Percentiles rank a stretch among this genome's conserved stretches.
These are phyloP conservation scores for Drosophila austrosaltans DNA, from an alignment of 2,888 invertebrate species.

Conservation along the genomic window DNA sequence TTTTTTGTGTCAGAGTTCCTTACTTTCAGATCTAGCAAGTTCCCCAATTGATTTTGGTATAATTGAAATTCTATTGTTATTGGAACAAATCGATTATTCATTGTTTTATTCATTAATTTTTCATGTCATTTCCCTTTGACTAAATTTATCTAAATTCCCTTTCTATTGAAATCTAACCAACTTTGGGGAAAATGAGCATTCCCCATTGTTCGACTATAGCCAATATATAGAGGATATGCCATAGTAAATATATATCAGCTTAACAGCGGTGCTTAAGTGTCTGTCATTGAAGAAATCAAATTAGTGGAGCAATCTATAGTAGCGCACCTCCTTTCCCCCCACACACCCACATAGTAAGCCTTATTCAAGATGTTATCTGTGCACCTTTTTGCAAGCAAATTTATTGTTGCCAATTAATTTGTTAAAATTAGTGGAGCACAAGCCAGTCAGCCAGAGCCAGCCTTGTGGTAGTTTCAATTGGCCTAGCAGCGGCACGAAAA, in stretches of 20 bases:
- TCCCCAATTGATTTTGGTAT: too few relatives aligned
- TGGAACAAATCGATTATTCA: too few relatives aligned
- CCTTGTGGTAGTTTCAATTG: slow-evolving; percentile 74
- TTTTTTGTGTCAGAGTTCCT: too few relatives aligned
- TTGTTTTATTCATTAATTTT: too few relatives aligned
- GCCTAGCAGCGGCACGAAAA: slow-evolving; percentile 18
- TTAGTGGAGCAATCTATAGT: slow-evolving; percentile 73
- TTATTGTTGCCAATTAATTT: slow-evolving; percentile 82
- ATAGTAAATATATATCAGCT: slow-evolving; percentile 54
- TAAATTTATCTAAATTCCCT: too few relatives aligned
- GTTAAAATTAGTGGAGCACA: slow-evolving; percentile 80
- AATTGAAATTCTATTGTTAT: too few relatives aligned
- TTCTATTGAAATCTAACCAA: too few relatives aligned
- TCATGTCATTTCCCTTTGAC: too few relatives aligned
- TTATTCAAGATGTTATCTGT: slow-evolving; percentile 62
- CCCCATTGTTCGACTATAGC: slow-evolving; percentile 1
- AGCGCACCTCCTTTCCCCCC: not conserved
- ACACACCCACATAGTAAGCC: not conserved
- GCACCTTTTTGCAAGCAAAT: slow-evolving; percentile 76
- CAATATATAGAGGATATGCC: slow-evolving; percentile 39
- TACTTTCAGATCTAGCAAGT: too few relatives aligned
- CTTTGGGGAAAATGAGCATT: not conserved
- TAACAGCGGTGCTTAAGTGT: slow-evolving; percentile 62
- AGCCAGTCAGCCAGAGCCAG: slow-evolving; percentile 1
- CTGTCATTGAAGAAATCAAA: slow-evolving; percentile 74